phyloP scores from a whole-genome alignment of 2,888 invertebrate species.

The Leptothorax acervorum region DNA sequence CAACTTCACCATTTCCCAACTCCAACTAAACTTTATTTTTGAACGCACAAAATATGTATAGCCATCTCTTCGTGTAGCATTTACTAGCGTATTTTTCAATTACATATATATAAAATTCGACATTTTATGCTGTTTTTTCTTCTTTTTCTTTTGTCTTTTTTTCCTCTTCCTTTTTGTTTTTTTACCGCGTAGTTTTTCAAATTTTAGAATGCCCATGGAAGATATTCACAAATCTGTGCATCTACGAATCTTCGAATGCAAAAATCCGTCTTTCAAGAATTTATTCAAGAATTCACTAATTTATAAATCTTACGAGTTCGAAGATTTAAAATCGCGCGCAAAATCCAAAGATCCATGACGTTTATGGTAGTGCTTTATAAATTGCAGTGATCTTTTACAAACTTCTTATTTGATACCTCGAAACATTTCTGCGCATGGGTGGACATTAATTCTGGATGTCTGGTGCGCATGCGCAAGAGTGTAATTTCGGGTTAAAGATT shows the following conservation, averaged over 20 bases:
- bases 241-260: slow-evolving; percentile 24
- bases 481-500: not conserved
- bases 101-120: not conserved
- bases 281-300: not conserved
- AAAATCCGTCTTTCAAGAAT: not conserved
- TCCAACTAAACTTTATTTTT: no score
- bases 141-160: not conserved
- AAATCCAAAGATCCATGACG: not conserved
- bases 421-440: slow-evolving; percentile 17
- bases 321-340: not conserved
- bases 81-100: slow-evolving; percentile 6
- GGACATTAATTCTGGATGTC: not conserved
- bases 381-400: not conserved
- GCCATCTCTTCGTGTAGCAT: slow-evolving; percentile 1
- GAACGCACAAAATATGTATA: not conserved
- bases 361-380: not conserved
- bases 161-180: slow-evolving; percentile 24
- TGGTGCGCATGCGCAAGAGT: slow-evolving; percentile 8
- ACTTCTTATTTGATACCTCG: slow-evolving; percentile 8
- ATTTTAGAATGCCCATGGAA: slow-evolving; percentile 68
- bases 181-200: slow-evolving; percentile 37
- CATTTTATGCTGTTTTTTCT: slow-evolving; percentile 40
- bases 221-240: slow-evolving; percentile 68
- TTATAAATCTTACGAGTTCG: not conserved
- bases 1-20: no score